Conservation (phyloP, 2,113 vertebrate genomes). For the Trachemys scripta region DNA sequence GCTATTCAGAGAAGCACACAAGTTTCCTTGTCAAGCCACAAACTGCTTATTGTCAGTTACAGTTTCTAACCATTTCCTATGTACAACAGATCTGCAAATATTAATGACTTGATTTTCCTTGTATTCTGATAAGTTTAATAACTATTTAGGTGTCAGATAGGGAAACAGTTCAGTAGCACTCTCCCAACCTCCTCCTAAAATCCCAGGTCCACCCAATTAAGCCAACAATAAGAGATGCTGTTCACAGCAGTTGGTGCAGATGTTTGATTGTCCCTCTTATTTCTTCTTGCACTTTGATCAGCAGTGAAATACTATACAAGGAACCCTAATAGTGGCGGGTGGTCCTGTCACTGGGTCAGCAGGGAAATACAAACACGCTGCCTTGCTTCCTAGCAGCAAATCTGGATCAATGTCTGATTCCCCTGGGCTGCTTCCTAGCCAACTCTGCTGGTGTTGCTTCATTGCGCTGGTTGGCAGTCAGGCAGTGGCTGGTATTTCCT, state of each 20-base stretch:
- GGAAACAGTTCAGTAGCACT: not conserved
- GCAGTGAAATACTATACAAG: not conserved
- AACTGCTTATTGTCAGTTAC: not conserved
- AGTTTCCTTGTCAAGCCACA: not conserved
- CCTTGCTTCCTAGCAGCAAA: too few species aligned
- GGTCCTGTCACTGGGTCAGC: too few species aligned
- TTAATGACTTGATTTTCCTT: not conserved
- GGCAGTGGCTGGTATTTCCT: too few species aligned
- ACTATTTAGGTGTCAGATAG: constrained; percentile 22
- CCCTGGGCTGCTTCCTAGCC: too few species aligned
- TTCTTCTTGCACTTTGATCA: constrained; percentile 43
- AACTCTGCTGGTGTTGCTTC: too few species aligned
- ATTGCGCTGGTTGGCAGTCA: too few species aligned
- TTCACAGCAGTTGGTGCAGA: not conserved
- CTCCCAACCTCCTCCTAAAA: not conserved
- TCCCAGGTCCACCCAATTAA: not conserved
- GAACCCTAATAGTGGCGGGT: not conserved
- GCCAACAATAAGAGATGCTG: constrained; percentile 8
- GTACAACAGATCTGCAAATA: not conserved
- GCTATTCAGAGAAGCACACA: not conserved
- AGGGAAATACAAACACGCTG: too few species aligned
- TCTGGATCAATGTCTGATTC: too few species aligned
- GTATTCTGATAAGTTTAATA: not conserved
- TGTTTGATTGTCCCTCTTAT: constrained; percentile 1
- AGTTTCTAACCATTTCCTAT: not conserved